A percentile compares a stretch with the other conserved stretches of the same genome.
Conservation (phyloP, 2,113 vertebrate genomes). For the Callipepla squamata region DNA sequence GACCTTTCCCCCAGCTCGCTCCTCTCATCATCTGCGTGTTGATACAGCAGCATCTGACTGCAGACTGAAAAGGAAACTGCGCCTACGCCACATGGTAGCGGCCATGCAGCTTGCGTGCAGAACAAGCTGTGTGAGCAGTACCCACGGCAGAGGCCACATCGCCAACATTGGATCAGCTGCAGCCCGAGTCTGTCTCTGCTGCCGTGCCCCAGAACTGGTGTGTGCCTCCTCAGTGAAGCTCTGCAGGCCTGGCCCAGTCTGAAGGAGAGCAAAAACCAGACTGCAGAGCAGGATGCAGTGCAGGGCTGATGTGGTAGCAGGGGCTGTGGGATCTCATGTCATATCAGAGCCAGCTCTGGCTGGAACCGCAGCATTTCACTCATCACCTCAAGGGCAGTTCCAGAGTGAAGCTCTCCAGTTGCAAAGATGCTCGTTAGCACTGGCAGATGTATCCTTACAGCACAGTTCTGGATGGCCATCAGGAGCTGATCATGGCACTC, state of each 20-base stretch:
- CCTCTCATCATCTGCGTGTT: not conserved
- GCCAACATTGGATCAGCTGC: not conserved
- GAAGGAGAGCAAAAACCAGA: not conserved
- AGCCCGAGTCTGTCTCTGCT: fast-evolving
- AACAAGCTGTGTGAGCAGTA: not conserved
- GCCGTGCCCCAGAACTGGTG: fast-evolving
- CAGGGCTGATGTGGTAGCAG: not conserved
- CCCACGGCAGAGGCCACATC: fast-evolving
- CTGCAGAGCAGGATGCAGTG: fast-evolving
- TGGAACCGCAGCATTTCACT: not conserved
- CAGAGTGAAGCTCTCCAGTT: not conserved
- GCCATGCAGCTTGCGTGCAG: not conserved
- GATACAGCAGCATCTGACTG: not conserved
- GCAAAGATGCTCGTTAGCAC: not conserved
- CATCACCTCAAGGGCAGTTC: not conserved
- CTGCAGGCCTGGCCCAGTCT: not conserved
- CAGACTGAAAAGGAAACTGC: not conserved
- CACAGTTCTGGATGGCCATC: not conserved
- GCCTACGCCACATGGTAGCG: fast-evolving
- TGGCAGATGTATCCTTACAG: not conserved
- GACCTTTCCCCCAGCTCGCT: slow-evolving; percentile 28
- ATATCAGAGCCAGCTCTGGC: not conserved
- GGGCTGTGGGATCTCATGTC: not conserved
- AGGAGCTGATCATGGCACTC: not conserved
- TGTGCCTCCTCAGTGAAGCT: fast-evolving